These are phyloP conservation scores for Lepidotrigona ventralis DNA, from an alignment of 1,140 invertebrate genomes.

Conservation along the genomic window DNA sequence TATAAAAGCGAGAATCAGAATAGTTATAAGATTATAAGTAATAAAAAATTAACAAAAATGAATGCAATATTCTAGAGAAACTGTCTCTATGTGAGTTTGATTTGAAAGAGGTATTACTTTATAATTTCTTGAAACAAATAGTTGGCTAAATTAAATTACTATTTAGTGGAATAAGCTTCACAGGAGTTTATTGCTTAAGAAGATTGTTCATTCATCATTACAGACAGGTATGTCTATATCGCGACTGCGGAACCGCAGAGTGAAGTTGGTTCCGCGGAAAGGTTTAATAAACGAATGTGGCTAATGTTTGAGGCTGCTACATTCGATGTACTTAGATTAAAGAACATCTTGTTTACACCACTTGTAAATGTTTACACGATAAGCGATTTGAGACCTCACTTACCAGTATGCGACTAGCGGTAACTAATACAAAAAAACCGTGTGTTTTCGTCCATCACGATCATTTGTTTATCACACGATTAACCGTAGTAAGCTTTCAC, in stretches of 20 bases:
- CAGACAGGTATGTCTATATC: too few relatives aligned
- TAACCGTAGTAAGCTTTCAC: constrained; percentile 18
- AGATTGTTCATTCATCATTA: not conserved
- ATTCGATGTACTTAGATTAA: constrained; percentile 58
- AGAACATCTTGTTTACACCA: constrained; percentile 68
- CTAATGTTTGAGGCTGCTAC: constrained; percentile 38
- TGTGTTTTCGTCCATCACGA: constrained; percentile 45
- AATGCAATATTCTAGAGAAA: not conserved
- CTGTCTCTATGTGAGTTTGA: not conserved
- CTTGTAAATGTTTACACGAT: constrained; percentile 72
- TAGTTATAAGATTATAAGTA: not conserved
- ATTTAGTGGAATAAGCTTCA: not conserved
- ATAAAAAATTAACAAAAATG: not conserved
- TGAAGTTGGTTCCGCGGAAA: constrained; percentile 14
- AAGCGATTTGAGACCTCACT: constrained; percentile 67
- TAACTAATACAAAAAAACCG: constrained; percentile 41
- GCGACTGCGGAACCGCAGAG: not conserved
- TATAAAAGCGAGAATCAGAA: too few relatives aligned
- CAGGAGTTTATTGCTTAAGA: not conserved
- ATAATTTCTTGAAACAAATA: not conserved
- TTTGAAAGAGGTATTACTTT: not conserved
- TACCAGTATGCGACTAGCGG: constrained; percentile 53
- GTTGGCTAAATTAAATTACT: not conserved
- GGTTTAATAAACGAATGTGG: constrained; percentile 48
- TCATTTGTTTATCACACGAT: constrained; percentile 43